Evolutionary conservation across 1,140 invertebrate genomes (phyloP).

Genomic region (Himalopsyche phryganea): DNA sequence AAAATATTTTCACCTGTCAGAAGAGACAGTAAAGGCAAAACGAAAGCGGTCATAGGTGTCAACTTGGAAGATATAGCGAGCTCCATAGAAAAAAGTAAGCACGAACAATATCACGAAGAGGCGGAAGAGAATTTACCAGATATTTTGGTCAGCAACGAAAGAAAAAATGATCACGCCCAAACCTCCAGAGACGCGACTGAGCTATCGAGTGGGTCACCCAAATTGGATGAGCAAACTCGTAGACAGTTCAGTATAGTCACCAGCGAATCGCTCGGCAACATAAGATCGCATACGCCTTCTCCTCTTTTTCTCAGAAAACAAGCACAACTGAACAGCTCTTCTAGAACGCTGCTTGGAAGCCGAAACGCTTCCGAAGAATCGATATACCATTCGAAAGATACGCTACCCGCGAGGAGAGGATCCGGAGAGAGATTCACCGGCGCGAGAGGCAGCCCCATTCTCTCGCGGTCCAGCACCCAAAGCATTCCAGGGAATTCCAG

Average conservation of each 20-base stretch:
- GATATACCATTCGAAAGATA: slow-evolving; percentile 23
- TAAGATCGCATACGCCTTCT: slow-evolving; percentile 28
- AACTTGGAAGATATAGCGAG: slow-evolving; percentile 48
- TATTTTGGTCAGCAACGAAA: slow-evolving; percentile 19
- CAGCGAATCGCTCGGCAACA: slow-evolving; percentile 24
- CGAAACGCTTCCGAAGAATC: slow-evolving; percentile 32
- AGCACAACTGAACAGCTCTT: slow-evolving; percentile 16
- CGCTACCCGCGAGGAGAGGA: slow-evolving; percentile 17
- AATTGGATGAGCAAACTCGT: slow-evolving; percentile 8
- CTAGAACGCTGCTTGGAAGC: slow-evolving; percentile 15
- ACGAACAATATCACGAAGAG: slow-evolving; percentile 5
- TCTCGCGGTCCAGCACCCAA: slow-evolving; percentile 41
- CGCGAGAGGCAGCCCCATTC: slow-evolving; percentile 36
- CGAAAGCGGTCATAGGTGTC: slow-evolving; percentile 49
- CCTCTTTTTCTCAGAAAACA: slow-evolving; percentile 24
- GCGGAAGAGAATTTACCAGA: slow-evolving; percentile 30
- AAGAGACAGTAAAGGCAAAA: slow-evolving; percentile 51
- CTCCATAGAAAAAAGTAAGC: slow-evolving; percentile 30
- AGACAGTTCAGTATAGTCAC: slow-evolving; percentile 16
- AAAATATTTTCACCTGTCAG: slow-evolving; percentile 72
- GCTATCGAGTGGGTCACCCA: background rate
- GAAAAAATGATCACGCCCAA: slow-evolving; percentile 5
- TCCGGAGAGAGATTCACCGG: slow-evolving; percentile 25
- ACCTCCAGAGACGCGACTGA: slow-evolving; percentile 2
- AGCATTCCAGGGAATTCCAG: slow-evolving; percentile 28